Evolutionary conservation across 2,797 vertebrate species (phyloP), one percentile per base, ranked within the genome.

Genomic region (Morelia viridis): DNA sequence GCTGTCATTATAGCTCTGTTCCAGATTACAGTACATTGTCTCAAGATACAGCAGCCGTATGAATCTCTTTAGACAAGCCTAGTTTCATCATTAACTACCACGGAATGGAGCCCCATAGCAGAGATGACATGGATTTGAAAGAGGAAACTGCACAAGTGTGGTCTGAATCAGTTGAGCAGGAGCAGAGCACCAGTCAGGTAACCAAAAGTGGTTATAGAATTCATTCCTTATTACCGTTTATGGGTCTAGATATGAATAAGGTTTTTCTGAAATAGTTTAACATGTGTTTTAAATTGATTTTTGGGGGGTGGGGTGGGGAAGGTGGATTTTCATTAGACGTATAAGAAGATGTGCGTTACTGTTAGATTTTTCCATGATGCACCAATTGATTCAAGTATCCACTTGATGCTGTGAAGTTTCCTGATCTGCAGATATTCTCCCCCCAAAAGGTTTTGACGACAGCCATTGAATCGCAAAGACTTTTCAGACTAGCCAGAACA

Each of bases 101-200:
- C 62, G 41, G 58, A 80, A 93, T 93, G 96, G 96, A 96, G 91
- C 95, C 91, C 86, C 85, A 93, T 57, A 2, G 85, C 35, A 91
- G 90, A 93, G 95, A 94, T 86, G 95, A 93, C 90, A 98, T 98
- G 97, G 97, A 98, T 71, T 94, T 97, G 13, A 98, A 98, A 96
- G 97, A 97, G 4, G 97, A 97, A 92, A 95, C 94, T 91, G 89
- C 98, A 80, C 97, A 97, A 0, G 97, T 97, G 94, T 98, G 98
- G 98, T 89, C 97, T 2, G 93, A 97, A 5, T 93, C 97, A 91
- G 95, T 97, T n/a, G 97, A 97, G 12, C 97, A 97, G 17, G 97
- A 97, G 0, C 95, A 97, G 94, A 97, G 86, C 1, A 60, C 97
- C 65, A 89, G 97, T 84, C 98, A 98, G 98, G 98, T 98, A 95